phyloP scores from a whole-genome alignment of 2,888 invertebrate species.

The Metacarcinus magister region DNA sequence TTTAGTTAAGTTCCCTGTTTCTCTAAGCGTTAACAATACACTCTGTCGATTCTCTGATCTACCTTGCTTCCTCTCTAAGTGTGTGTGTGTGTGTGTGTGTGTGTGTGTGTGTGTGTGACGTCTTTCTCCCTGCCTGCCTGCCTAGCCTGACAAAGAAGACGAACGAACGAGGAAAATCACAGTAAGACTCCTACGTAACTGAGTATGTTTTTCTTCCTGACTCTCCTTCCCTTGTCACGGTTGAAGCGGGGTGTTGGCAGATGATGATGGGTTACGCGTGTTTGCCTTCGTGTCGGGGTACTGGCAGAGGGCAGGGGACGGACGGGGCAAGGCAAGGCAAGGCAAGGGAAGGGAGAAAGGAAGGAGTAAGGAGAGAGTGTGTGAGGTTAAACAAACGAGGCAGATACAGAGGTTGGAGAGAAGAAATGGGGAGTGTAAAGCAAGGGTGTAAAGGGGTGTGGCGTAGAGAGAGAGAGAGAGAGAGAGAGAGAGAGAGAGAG shows the following conservation, averaged over 20 bases:
- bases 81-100: too few relatives aligned
- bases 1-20: background rate
- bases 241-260: conserved; percentile 5
- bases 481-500: too few relatives aligned
- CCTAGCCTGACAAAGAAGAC: background rate
- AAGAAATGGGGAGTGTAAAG: too few relatives aligned
- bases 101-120: background rate
- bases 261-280: conserved; percentile 3
- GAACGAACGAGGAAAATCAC: background rate
- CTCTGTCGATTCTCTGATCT: background rate
- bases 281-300: background rate
- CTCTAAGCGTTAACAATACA: background rate
- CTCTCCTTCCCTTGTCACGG: background rate
- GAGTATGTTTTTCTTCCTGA: background rate
- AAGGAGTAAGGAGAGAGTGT: background rate
- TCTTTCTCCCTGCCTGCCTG: background rate
- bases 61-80: background rate
- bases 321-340: background rate
- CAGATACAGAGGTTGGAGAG: too few relatives aligned
- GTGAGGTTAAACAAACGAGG: background rate
- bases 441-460: too few relatives aligned
- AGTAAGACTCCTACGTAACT: background rate
- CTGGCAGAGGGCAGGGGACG: background rate
- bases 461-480: too few relatives aligned
- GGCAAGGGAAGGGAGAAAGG: background rate